A percentile compares a stretch with the other conserved stretches of the same genome.
phyloP scores from a whole-genome alignment of 35 echinoderm and acorn worm species.

The Amphiura filiformis region DNA sequence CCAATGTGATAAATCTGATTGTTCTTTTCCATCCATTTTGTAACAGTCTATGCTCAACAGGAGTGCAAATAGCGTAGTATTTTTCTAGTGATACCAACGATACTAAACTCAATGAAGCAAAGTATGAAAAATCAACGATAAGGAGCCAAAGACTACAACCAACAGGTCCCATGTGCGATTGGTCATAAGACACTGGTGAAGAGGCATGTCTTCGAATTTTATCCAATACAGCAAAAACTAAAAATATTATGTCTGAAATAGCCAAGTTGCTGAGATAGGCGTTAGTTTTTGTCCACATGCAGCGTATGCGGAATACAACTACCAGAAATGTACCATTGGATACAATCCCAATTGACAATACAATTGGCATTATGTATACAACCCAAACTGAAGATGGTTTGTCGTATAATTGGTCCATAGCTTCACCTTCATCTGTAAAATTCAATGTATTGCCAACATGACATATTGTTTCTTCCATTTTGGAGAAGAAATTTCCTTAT shows the following conservation, averaged over 20 bases:
- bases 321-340: conserved; percentile 60
- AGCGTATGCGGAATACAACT: conserved; percentile 46
- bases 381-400: background rate
- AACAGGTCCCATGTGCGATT: background rate
- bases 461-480: too few relatives aligned
- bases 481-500: too few relatives aligned
- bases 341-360: conserved; percentile 36
- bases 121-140: conserved; percentile 29
- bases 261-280: conserved; percentile 67
- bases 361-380: conserved; percentile 28
- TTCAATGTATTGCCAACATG: too few relatives aligned
- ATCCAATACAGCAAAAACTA: conserved; percentile 51
- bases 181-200: conserved; percentile 13
- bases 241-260: conserved; percentile 45
- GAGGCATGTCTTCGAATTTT: conserved; percentile 33
- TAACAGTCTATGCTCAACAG: conserved; percentile 34
- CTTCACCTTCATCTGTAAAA: background rate
- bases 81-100: conserved; percentile 51
- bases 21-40: conserved; percentile 20
- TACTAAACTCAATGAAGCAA: conserved; percentile 41
- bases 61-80: conserved; percentile 57
- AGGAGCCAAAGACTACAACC: background rate
- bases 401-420: background rate
- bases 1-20: conserved; percentile 23
- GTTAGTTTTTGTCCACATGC: conserved; percentile 70